Percentiles rank a stretch among this genome's conserved stretches.
Conservation (phyloP, 2,888 invertebrate species). For the Erebia palarica region DNA sequence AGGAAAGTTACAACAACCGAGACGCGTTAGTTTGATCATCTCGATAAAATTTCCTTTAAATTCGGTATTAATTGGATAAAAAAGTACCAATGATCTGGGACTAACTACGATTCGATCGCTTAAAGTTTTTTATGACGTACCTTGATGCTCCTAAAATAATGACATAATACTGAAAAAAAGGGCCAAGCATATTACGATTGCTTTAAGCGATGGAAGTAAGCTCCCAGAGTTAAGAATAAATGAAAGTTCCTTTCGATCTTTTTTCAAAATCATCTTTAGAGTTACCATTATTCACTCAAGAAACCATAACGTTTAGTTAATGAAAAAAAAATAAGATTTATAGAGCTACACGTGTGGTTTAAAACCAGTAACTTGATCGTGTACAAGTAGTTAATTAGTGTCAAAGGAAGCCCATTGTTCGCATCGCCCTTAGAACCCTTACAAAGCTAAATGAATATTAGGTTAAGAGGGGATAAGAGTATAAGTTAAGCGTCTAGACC, state of each 20-base stretch:
- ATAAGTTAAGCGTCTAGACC: constrained; percentile 29
- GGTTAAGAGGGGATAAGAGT: constrained; percentile 25
- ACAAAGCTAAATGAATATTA: constrained; percentile 23
- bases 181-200: no score
- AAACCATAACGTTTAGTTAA: not conserved
- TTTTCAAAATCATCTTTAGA: not conserved
- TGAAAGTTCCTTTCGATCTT: not conserved
- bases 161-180: no score
- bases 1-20: no score
- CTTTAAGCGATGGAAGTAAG: no score
- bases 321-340: constrained; percentile 8
- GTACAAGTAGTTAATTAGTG: constrained; percentile 25
- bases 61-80: no score
- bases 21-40: no score
- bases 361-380: constrained; percentile 15
- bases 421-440: constrained; percentile 28
- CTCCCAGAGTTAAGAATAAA: not conserved
- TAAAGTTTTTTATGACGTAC: no score
- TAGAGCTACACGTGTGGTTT: constrained; percentile 14
- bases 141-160: no score
- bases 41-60: no score
- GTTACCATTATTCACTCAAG: not conserved
- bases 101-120: no score
- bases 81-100: no score
- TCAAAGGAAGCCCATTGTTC: constrained; percentile 26